These are phyloP conservation scores for Megamerina dolium DNA, from an alignment of 2,888 invertebrate genomes.

Conservation along the genomic window DNA sequence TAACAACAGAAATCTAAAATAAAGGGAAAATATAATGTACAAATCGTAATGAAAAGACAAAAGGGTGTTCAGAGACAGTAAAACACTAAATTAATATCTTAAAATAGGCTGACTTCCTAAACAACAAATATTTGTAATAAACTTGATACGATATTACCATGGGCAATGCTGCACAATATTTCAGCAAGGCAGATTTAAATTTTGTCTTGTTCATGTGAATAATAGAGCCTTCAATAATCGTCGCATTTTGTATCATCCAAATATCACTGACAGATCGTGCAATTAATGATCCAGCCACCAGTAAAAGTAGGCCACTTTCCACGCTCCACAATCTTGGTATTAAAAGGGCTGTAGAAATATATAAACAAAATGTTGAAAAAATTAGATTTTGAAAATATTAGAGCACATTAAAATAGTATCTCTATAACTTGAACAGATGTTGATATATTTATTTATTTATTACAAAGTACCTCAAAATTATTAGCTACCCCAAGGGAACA, in stretches of 20 bases:
- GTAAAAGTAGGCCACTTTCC: conserved; percentile 66
- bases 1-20: conserved; percentile 79
- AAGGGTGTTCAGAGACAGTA: background rate
- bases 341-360: conserved; percentile 55
- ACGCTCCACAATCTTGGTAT: conserved; percentile 73
- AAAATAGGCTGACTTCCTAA: too few relatives aligned
- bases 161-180: conserved; percentile 82
- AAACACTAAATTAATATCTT: background rate
- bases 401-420: too few relatives aligned
- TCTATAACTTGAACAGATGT: too few relatives aligned
- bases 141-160: conserved; percentile 55
- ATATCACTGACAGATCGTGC: conserved; percentile 91
- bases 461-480: background rate
- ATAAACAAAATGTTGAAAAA: background rate
- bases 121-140: too few relatives aligned
- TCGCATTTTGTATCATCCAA: conserved; percentile 95
- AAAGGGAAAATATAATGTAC: conserved; percentile 38
- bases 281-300: conserved; percentile 76
- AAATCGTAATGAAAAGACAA: background rate
- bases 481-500: too few relatives aligned
- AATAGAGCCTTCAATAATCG: conserved; percentile 90
- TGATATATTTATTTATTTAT: too few relatives aligned
- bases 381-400: too few relatives aligned
- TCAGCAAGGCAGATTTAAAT: conserved; percentile 69
- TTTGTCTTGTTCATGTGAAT: conserved; percentile 76